Evolutionary conservation across 2,888 invertebrate species (phyloP).

Genomic region (Coleophora deauratella): DNA sequence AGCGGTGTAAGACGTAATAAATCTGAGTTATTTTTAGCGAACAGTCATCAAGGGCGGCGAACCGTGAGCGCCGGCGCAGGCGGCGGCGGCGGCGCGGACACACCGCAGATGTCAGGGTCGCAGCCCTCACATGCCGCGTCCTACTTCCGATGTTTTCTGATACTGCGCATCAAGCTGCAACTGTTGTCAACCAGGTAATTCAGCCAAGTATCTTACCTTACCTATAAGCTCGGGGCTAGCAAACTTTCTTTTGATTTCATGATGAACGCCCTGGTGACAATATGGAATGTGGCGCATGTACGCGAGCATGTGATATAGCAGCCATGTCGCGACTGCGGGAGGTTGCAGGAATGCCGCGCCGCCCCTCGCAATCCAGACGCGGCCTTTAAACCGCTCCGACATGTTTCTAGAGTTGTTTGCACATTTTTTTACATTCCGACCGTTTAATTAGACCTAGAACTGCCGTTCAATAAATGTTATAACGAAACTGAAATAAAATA

Average conservation of each 20-base stretch:
- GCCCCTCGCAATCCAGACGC: slow-evolving; percentile 70
- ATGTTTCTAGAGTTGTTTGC: slow-evolving; percentile 72
- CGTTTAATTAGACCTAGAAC: too few species aligned
- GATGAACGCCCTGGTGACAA: slow-evolving; percentile 32
- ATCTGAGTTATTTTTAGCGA: slow-evolving; percentile 55
- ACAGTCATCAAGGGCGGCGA: slow-evolving; percentile 57
- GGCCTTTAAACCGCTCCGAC: slow-evolving; percentile 71
- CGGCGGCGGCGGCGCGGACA: slow-evolving; percentile 35
- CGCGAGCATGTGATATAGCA: slow-evolving; percentile 28
- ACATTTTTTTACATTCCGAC: slow-evolving; percentile 68
- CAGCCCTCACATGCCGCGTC: slow-evolving; percentile 27
- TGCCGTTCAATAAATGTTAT: slow-evolving; percentile 25
- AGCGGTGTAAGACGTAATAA: slow-evolving; percentile 15
- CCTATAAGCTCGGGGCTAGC: too few species aligned
- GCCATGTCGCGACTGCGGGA: slow-evolving; percentile 49
- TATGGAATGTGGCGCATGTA: slow-evolving; percentile 34
- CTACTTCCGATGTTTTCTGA: slow-evolving; percentile 23
- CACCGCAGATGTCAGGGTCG: slow-evolving; percentile 50
- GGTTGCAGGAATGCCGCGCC: slow-evolving; percentile 58
- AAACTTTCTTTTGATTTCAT: slow-evolving; percentile 38
- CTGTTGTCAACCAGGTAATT: neutral
- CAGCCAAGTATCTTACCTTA: too few species aligned
- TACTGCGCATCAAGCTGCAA: slow-evolving; percentile 3
- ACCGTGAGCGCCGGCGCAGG: slow-evolving; percentile 41
- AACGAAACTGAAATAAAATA: too few species aligned